Base-by-base conservation (phyloP, 2,113 vertebrate genomes). In the Jaculus jaculus region DNA sequence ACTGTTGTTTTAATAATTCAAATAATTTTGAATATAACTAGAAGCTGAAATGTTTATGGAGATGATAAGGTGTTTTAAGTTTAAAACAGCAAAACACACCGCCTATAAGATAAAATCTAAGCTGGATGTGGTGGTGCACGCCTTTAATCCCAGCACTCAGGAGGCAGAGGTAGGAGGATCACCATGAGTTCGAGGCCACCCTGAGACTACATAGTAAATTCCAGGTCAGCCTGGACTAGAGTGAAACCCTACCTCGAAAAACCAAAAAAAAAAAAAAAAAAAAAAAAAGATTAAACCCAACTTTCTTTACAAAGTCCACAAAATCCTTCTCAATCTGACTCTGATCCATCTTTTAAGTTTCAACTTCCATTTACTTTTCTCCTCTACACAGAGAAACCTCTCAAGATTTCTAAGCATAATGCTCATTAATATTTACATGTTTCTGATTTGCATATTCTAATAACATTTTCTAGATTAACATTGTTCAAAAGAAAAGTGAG, bases 381-480 rank as follows among this genome's bases (percentile, higher is more conserved):
- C 2, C 54, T 13, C 26, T 30, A 91, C n/a, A 18, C 4, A 47
- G 9, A 63, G 68, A 17, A 63, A 69, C 54, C n/a, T 16, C 68
- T 78, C 82, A 18, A 10, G 72, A 72, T 92, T 92, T 72, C 75
- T 71, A 51, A 65, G 63, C 63, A 65, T 26, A 60, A 24, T 65
- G 60, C 15, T 61, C 60, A 61, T 20, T 73, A 73, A 73, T 23
- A 73, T 32, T 81, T 37, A 65, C 37, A 15, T 61, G 12, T 78
- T 89, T 89, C 77, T 61, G 28, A 77, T 83, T 87, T 68, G 13
- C 65, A 30, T 68, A 13, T 78, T 86, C 80, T 72, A 68, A 47
- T 73, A 51, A 13, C 20, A 71, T 47, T 84, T 87, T 83, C 65
- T 91, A 87, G 24, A 72, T 90, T 30, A 83, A 63, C 26, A 91